Evolutionary conservation across 2,797 vertebrate genomes (phyloP), one percentile per base, ranked within the genome.

Genomic region (Hozukius guyotensis): DNA sequence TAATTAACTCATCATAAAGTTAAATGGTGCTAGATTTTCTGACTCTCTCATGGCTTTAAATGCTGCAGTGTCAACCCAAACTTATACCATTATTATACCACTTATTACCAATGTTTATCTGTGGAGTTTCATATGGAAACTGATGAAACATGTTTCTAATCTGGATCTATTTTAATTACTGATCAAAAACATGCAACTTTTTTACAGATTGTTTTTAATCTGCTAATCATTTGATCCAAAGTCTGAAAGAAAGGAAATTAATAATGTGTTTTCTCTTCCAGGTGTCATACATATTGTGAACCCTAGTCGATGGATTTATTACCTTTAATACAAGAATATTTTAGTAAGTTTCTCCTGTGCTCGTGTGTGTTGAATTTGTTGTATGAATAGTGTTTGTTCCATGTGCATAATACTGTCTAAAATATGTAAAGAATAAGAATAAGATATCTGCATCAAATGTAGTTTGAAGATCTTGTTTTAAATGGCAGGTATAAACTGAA

Each of bases 271-370:
- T 88, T 71, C 80, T 87, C 84, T 91, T 94, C 62, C 87, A 95
- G 94, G 94, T 94, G 90, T 93, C 85, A 81, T 68, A 87, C 89
- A 89, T 78, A 81, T 89, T 90, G 80, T 89, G 92, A 94, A 83
- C 75, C 84, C 84, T 92, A 91, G 94, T 95, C 93, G 84, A 96
- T 95, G 94, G 94, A 96, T 95, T 95, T 95, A 89, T 92, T 92
- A 94, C 93, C 86, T 85, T 90, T 92, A 91, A 93, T 75, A 90
- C 92, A 93, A 90, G 87, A 88, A 84, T 80, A 90, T 93, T 94
- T 94, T 84, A 94, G 94, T 96, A 95, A 96, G 95, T 95, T 72
- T 78, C 59, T 67, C 31, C 59, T 87, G 25, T 67, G 13, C 63
- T 57, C 20, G 6, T 49, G 20, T 25, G 18, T 75, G 52, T 72